Conservation (phyloP, 2,888 invertebrate genomes). For the Sinhomidia bicolor region DNA sequence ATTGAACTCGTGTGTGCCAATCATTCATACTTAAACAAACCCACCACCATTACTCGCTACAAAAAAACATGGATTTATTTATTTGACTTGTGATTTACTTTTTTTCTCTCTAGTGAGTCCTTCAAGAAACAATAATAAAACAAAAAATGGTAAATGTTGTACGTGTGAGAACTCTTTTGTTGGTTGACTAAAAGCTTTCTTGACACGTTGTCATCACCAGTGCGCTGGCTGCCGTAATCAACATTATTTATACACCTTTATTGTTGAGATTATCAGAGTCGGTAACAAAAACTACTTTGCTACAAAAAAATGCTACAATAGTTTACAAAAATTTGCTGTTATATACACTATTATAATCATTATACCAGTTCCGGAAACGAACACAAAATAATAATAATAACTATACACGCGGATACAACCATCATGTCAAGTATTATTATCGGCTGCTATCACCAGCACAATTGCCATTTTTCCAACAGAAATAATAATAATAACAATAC, state of each 20-base stretch:
- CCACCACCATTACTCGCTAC: too few relatives aligned
- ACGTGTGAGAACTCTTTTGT: background rate
- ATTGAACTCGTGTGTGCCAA: conserved; percentile 53
- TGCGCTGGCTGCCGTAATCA: background rate
- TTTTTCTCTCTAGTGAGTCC: background rate
- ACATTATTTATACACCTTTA: background rate
- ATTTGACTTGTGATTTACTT: conserved; percentile 27
- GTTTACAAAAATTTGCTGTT: background rate
- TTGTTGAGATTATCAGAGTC: background rate
- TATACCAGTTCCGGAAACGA: conserved; percentile 21
- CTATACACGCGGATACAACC: too few relatives aligned
- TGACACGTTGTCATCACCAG: background rate
- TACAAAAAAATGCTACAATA: background rate
- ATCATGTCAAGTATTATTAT: conserved; percentile 34
- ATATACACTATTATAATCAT: background rate
- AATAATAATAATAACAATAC: conserved; percentile 34
- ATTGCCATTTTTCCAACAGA: conserved; percentile 1
- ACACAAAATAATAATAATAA: background rate
- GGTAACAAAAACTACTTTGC: background rate
- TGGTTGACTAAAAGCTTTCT: background rate
- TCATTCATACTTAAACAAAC: conserved; percentile 19
- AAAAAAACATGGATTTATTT: conserved; percentile 7
- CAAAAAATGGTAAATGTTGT: conserved; percentile 1
- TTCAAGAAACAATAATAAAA: background rate
- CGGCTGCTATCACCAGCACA: background rate